These are phyloP conservation scores for Urechis unicinctus DNA, from an alignment of 2,888 invertebrate genomes.

Conservation along the genomic window DNA sequence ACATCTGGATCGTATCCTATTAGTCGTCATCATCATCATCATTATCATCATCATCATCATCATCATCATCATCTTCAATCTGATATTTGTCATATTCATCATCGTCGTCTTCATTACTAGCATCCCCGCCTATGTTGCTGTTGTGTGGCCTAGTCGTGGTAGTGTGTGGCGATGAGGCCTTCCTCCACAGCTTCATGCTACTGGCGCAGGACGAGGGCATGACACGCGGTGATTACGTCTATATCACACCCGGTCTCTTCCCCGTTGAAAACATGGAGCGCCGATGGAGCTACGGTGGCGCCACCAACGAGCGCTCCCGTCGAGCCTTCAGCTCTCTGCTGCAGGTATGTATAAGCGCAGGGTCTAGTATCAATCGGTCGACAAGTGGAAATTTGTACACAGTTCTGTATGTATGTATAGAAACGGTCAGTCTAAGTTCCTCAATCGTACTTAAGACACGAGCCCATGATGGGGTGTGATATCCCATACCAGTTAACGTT, in stretches of 20 bases:
- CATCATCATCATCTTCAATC: slow-evolving; percentile 4
- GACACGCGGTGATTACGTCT: slow-evolving; percentile 20
- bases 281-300: slow-evolving; percentile 2
- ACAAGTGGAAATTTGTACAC: no score
- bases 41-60: slow-evolving; percentile 4
- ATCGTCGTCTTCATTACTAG: neutral
- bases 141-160: slow-evolving; percentile 18
- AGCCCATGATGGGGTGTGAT: no score
- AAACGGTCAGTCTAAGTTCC: no score
- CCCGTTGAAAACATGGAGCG: slow-evolving; percentile 4
- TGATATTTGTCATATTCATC: neutral
- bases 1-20: neutral
- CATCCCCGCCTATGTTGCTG: neutral
- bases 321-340: slow-evolving; percentile 7
- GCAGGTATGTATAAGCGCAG: slow-evolving; percentile 5
- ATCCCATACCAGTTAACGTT: no score
- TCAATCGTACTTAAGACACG: no score
- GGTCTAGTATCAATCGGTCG: no score
- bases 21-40: slow-evolving; percentile 2
- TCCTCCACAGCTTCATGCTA: slow-evolving; percentile 11
- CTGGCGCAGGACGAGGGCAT: slow-evolving; percentile 11
- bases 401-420: no score
- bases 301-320: slow-evolving; percentile 3
- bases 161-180: slow-evolving; percentile 7
- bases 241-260: slow-evolving; percentile 12